Evolutionary conservation across 2,888 invertebrate genomes (phyloP).

Genomic region (Taphrorychus bicolor): DNA sequence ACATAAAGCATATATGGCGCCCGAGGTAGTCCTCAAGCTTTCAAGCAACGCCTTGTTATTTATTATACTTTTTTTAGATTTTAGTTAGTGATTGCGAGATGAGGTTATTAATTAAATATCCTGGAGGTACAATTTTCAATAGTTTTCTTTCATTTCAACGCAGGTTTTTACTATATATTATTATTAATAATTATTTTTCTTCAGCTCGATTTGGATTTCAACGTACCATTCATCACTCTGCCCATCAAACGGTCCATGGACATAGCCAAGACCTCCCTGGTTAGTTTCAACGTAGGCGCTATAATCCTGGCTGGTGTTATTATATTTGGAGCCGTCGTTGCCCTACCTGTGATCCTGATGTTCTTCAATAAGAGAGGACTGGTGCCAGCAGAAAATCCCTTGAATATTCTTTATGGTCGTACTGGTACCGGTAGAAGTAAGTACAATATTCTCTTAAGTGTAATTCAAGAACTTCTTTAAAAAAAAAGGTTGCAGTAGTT

Average conservation of each 20-base stretch:
- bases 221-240: constrained; percentile 72
- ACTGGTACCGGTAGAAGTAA: constrained; percentile 22
- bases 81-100: too few species aligned
- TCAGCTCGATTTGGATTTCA: constrained; percentile 71
- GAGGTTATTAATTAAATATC: too few species aligned
- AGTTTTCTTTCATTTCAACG: not conserved
- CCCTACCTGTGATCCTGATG: constrained; percentile 62
- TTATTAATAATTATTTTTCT: constrained; percentile 24
- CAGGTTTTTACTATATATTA: too few species aligned
- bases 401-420: constrained; percentile 8
- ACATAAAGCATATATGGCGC: too few species aligned
- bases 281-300: constrained; percentile 70
- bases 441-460: too few species aligned
- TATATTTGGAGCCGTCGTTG: constrained; percentile 63
- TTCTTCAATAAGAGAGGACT: constrained; percentile 46
- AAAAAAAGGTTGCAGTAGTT: too few species aligned
- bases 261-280: constrained; percentile 60
- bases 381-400: constrained; percentile 18
- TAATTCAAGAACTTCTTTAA: not conserved
- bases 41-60: too few species aligned
- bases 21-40: too few species aligned
- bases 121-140: too few species aligned
- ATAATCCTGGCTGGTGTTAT: constrained; percentile 67
- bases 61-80: too few species aligned
- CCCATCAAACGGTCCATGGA: constrained; percentile 66